Evolutionary conservation across 53 echinoderm and acorn worm species (phyloP).

Genomic region (Glandiceps talaboti): DNA sequence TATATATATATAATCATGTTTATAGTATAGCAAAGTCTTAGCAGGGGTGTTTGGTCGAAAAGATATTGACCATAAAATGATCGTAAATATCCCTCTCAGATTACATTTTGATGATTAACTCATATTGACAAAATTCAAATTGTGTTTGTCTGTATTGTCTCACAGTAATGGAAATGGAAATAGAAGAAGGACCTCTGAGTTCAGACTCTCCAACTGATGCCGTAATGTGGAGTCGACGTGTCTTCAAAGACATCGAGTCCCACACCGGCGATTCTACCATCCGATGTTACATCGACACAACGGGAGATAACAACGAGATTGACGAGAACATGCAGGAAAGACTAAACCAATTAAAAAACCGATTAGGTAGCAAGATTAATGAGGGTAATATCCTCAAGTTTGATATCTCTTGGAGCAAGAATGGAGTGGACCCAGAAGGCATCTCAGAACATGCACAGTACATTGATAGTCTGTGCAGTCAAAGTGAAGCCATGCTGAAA

Average conservation of each 20-base stretch:
- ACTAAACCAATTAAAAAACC: constrained; percentile 71
- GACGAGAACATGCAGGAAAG: constrained; percentile 66
- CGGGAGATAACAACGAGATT: constrained; percentile 35
- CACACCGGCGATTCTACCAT: constrained; percentile 58
- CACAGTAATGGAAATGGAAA: constrained; percentile 51
- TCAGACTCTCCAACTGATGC: constrained; percentile 72
- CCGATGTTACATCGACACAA: constrained; percentile 48
- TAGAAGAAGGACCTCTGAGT: constrained; percentile 75
- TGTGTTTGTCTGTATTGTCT: neutral
- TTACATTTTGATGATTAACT: no score
- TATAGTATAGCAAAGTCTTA: no score
- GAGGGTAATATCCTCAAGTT: constrained; percentile 81
- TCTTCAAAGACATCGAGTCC: constrained; percentile 65
- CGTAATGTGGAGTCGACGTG: constrained; percentile 69
- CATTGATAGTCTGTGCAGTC: constrained; percentile 54
- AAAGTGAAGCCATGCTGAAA: constrained; percentile 46
- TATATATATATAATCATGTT: no score
- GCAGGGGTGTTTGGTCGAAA: no score
- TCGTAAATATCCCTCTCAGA: no score
- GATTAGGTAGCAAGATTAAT: constrained; percentile 70
- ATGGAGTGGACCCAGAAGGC: constrained; percentile 70
- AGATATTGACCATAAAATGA: no score
- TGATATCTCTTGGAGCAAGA: constrained; percentile 83
- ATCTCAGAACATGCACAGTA: constrained; percentile 71
- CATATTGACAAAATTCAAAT: neutral